A percentile compares a stretch with the other conserved stretches of the same genome.
These are phyloP conservation scores for Hirtodrosophila cameraria DNA, from an alignment of 2,888 invertebrate genomes.

Conservation along the genomic window DNA sequence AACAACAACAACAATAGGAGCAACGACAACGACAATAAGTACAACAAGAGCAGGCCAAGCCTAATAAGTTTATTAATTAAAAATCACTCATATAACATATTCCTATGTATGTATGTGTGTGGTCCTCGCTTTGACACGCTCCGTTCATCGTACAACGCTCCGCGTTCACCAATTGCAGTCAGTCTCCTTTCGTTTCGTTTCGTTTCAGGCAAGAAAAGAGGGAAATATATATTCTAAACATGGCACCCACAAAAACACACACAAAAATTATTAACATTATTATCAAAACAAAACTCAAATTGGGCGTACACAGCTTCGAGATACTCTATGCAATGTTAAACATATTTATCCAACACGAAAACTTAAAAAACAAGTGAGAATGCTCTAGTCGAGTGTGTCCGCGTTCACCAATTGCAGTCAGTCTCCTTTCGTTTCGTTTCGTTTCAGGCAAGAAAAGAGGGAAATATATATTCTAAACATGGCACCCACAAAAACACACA, in stretches of 20 bases:
- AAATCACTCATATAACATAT: constrained; percentile 65
- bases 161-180: constrained; percentile 49
- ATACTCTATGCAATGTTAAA: neutral
- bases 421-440: no score
- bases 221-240: constrained; percentile 54
- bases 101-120: constrained; percentile 6
- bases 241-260: constrained; percentile 20
- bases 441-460: no score
- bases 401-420: no score
- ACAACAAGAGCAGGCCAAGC: constrained; percentile 38
- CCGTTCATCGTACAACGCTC: no score
- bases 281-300: neutral
- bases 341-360: no score
- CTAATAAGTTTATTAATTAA: constrained; percentile 79
- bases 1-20: constrained; percentile 16
- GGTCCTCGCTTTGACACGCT: constrained; percentile 41
- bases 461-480: no score
- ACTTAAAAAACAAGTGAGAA: no score
- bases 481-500: no score
- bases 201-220: constrained; percentile 33
- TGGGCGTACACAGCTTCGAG: neutral
- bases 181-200: no score
- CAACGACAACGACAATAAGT: constrained; percentile 27
- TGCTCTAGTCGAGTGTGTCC: no score
- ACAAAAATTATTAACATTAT: neutral